Base-by-base conservation (phyloP, 2,113 vertebrate species). In the Crotalus viridis region DNA sequence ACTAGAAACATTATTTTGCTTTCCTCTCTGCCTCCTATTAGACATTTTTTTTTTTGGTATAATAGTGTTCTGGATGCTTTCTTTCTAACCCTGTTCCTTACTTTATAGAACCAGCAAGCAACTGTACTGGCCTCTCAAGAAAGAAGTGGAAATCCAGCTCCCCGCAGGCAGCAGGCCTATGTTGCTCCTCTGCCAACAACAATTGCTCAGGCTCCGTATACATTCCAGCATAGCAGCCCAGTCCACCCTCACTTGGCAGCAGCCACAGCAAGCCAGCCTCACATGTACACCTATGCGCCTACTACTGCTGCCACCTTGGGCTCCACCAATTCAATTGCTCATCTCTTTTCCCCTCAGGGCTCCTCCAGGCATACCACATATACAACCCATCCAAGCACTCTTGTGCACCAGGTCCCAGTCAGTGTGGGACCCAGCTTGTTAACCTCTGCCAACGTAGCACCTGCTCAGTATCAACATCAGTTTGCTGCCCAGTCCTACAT, bases 271-370 rank as follows among this genome's bases (percentile, higher is more conserved):
- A 97, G 97, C 97, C 98, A 98, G 97, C 98, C 99, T 4, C 99
- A 98, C 92, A 97, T 99, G 96, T 99, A 99, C 93, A 98, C 99
- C 28, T 99, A 99, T 0, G 98, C 99, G 0, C 99, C 99, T 0
- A 99, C 97, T 2, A 98, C 98, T 0, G 99, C 99, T 22, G 98
- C 99, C 48, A 98, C 98, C 0, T 96, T 99, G 69, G 99, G 99
- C 95, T 99, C 99, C 90, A 99, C 98, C 94, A 99, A 98, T 6
- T 98, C 99, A 96, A 99, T 99, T 88, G 98, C 99, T 94, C 98
- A 99, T 97, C 98, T 99, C 89, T 98, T 98, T 94, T 98, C 98
- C 95, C 98, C 98, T 54, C 98, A 98, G 55, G 97, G 98, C 92
- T 98, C 98, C 0, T 98, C 98, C 0, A 97, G 98, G 93, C 98